phyloP scores from a whole-genome alignment of 2,888 invertebrate genomes.

The Napeogenes sylphis region DNA sequence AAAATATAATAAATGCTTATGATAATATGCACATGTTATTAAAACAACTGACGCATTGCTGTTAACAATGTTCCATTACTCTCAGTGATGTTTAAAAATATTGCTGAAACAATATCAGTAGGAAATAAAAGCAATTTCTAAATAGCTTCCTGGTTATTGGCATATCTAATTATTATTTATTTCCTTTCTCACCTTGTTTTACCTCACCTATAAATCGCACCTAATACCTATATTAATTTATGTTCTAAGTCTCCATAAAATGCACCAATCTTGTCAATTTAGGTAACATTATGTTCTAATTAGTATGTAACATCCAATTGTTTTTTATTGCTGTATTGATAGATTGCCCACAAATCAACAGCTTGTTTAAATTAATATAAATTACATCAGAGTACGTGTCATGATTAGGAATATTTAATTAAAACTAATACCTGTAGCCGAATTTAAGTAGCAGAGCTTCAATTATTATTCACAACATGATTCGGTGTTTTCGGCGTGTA shows the following conservation, averaged over 20 bases:
- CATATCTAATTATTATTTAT: too few relatives aligned
- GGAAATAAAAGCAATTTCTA: too few relatives aligned
- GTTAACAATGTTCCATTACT: too few relatives aligned
- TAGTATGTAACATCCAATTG: conserved; percentile 10
- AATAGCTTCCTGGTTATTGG: too few relatives aligned
- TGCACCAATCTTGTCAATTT: neutral
- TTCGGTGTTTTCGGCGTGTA: conserved; percentile 22
- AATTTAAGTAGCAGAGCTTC: conserved; percentile 10
- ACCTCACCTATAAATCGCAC: too few relatives aligned
- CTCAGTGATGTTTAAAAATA: too few relatives aligned
- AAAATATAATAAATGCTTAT: neutral
- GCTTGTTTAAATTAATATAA: conserved; percentile 23
- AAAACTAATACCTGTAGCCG: conserved; percentile 15
- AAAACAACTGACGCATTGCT: conserved; percentile 14
- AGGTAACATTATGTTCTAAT: neutral
- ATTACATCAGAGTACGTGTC: conserved; percentile 26
- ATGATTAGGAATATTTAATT: conserved; percentile 25
- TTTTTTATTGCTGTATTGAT: conserved; percentile 21
- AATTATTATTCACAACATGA: conserved; percentile 22
- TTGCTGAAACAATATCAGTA: too few relatives aligned
- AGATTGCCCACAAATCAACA: conserved; percentile 24
- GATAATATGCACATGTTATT: conserved; percentile 13
- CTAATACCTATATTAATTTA: too few relatives aligned
- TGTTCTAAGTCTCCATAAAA: neutral
- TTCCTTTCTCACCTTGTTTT: too few relatives aligned